Evolutionary conservation across 2,113 vertebrate species (phyloP).

Genomic region (Dolichallabes microphthalmus): DNA sequence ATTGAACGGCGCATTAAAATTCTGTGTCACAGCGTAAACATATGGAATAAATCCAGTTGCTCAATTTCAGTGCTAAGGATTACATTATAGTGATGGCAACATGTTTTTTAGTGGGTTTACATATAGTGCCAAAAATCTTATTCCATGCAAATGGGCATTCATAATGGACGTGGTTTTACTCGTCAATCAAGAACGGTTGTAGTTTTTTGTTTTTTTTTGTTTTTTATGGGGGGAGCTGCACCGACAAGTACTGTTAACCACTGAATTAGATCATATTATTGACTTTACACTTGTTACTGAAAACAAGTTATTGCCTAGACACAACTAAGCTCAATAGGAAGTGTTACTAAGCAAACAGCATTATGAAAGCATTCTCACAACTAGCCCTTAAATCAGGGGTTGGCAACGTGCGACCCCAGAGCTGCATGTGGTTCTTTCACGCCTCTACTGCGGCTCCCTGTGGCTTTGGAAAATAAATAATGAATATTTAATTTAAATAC

Average conservation of each 20-base stretch:
- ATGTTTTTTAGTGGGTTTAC: not conserved
- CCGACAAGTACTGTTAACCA: not conserved
- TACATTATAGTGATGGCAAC: not conserved
- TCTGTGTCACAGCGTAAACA: conserved; percentile 4
- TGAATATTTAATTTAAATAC: no score
- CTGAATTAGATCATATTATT: not conserved
- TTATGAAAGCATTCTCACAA: not conserved
- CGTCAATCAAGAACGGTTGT: not conserved
- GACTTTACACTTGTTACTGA: not conserved
- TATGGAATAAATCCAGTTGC: not conserved
- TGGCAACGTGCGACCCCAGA: no score
- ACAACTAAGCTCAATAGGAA: not conserved
- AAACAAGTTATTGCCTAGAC: not conserved
- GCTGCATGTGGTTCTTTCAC: no score
- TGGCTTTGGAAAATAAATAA: no score
- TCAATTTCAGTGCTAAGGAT: not conserved
- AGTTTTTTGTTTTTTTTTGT: not conserved
- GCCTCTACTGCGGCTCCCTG: no score
- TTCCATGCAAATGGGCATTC: conserved; percentile 7
- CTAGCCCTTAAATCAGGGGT: not conserved
- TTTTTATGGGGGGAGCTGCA: not conserved
- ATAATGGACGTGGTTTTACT: not conserved
- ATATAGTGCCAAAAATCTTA: not conserved
- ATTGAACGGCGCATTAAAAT: not conserved
- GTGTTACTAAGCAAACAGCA: not conserved